Base-by-base conservation (phyloP, 2,888 invertebrate species). In the Eupithecia exiguata region DNA sequence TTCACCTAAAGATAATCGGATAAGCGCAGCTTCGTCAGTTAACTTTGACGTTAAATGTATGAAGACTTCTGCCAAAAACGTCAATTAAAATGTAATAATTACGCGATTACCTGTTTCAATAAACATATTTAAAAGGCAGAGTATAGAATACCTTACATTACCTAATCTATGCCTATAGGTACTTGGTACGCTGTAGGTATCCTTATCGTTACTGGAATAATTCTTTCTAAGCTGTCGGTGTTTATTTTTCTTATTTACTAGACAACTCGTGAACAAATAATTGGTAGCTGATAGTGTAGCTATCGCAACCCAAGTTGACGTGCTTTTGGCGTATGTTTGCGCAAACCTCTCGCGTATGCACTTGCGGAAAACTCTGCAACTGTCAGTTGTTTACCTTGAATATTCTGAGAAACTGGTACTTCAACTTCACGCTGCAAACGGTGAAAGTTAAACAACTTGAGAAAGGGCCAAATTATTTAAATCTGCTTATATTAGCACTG, bases 301-400 rank as follows among this genome's bases (percentile, higher is more conserved):
- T 25, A 40, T 10, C 35, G 36, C 46, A 63, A 68, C 49, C 58
- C 70, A 68, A 75, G 76, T 77, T 72, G 74, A 76, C 75, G 67
- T 38, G 43, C 65, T 71, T 81, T 84, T 84, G 79, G 76, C 66
- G 71, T 72, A 74, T 90, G 83, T 89, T 88, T 88, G 80, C 84
- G 77, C 74, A 78, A 80, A 79, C 78, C 78, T 80, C 82, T 79
- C 85, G 84, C 85, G 84, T 80, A 75, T 81, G 84, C 88, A 88
- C 89, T 91, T 86, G 84, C 84, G 84, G 87, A 85, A 87, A 88
- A 87, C 86, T 84, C 86, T 88, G 88, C 86, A 81, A 84, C 86
- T 91, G 92, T 89, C 92, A 91, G 86, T 84, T 93, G 89, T 92
- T 92, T 90, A 86, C 89, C 84, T 78, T 84, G 84, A 86, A 89